phyloP scores from a whole-genome alignment of 1,140 invertebrate genomes.

The Acromyrmex echinatior region DNA sequence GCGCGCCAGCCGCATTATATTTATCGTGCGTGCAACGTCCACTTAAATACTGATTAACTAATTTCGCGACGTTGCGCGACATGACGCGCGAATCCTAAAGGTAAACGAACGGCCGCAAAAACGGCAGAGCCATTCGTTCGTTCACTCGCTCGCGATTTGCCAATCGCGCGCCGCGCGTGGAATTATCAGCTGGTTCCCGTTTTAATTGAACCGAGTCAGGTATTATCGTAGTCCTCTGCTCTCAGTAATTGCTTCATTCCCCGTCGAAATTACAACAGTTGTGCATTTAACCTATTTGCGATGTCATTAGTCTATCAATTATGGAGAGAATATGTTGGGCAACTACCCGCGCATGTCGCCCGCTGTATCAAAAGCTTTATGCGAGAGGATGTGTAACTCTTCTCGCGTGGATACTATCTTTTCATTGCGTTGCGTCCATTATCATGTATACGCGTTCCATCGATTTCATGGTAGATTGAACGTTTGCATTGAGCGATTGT shows the following conservation, averaged over 20 bases:
- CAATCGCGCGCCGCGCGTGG: conserved; percentile 24
- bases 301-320: conserved; percentile 69
- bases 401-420: conserved; percentile 1
- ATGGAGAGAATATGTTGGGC: conserved; percentile 51
- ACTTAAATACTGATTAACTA: conserved; percentile 64
- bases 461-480: not conserved
- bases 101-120: conserved; percentile 51
- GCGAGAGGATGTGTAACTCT: conserved; percentile 34
- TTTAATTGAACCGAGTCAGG: conserved; percentile 57
- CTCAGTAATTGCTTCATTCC: conserved; percentile 60
- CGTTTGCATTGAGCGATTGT: not conserved
- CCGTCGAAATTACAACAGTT: conserved; percentile 61
- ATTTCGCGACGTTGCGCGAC: conserved; percentile 59
- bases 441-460: not conserved
- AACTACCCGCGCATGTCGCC: conserved; percentile 34
- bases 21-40: conserved; percentile 60
- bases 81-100: conserved; percentile 38
- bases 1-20: conserved; percentile 6
- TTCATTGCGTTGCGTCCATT: not conserved
- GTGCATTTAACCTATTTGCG: conserved; percentile 65
- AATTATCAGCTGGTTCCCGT: conserved; percentile 57
- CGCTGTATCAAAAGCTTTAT: conserved; percentile 30
- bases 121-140: not conserved
- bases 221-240: conserved; percentile 55
- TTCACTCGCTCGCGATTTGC: conserved; percentile 34